These are phyloP conservation scores for Drosophila tristis DNA, from an alignment of 1,140 invertebrate species.

Conservation along the genomic window DNA sequence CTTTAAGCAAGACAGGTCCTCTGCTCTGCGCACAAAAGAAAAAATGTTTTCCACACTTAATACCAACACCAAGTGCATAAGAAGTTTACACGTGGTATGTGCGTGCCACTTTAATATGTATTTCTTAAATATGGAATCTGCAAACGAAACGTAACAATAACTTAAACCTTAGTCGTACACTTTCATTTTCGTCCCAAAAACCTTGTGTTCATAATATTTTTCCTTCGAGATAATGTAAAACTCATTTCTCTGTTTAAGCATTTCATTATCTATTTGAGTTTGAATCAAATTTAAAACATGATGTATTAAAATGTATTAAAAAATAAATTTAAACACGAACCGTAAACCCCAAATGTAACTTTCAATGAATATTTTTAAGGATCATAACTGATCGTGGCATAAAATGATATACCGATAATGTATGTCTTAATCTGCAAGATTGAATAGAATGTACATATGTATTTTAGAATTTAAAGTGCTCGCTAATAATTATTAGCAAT, in stretches of 20 bases:
- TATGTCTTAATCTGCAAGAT: too few relatives aligned
- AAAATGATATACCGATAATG: too few relatives aligned
- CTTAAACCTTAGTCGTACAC: slow-evolving; percentile 51
- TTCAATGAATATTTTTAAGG: neutral
- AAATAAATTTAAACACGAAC: slow-evolving; percentile 50
- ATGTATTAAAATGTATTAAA: slow-evolving; percentile 71
- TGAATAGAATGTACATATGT: too few relatives aligned
- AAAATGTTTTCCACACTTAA: slow-evolving; percentile 18
- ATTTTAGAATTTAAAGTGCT: too few relatives aligned
- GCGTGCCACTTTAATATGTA: slow-evolving; percentile 49
- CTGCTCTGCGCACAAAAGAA: slow-evolving; percentile 40
- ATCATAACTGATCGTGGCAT: too few relatives aligned
- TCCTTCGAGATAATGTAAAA: slow-evolving; percentile 15
- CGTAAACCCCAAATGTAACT: slow-evolving; percentile 9
- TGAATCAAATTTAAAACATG: slow-evolving; percentile 60
- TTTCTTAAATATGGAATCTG: slow-evolving; percentile 54
- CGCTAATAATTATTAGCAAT: too few relatives aligned
- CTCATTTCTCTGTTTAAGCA: slow-evolving; percentile 36
- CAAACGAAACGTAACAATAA: slow-evolving; percentile 68
- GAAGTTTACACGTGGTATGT: neutral
- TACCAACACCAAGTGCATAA: slow-evolving; percentile 23
- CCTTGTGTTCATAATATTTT: slow-evolving; percentile 51
- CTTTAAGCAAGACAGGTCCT: slow-evolving; percentile 13
- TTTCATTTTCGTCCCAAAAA: slow-evolving; percentile 37
- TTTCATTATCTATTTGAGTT: slow-evolving; percentile 42